Percentiles rank a stretch among this genome's conserved stretches.
Evolutionary conservation across 1,140 invertebrate genomes (phyloP).

Genomic region (Magallana gigas): DNA sequence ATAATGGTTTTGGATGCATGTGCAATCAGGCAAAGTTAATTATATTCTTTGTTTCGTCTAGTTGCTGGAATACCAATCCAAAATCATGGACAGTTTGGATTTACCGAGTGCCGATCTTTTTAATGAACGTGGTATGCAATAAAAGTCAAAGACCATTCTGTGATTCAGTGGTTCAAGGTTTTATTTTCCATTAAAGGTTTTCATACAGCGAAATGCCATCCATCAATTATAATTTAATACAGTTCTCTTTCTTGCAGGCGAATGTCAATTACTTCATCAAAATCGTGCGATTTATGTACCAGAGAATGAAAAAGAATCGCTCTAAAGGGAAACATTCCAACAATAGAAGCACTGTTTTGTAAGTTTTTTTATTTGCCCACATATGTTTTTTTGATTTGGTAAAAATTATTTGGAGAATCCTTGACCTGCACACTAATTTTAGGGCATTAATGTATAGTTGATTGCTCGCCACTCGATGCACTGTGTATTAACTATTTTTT

Average conservation of each 20-base stretch:
- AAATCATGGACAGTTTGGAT: background rate
- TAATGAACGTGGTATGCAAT: background rate
- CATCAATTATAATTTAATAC: background rate
- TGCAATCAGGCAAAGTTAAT: no score
- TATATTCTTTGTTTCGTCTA: background rate
- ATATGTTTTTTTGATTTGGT: no score
- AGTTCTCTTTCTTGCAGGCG: background rate
- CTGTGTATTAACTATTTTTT: no score
- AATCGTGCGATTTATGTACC: background rate
- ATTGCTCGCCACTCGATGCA: no score
- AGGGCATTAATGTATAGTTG: no score
- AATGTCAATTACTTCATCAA: background rate
- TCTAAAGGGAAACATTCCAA: background rate
- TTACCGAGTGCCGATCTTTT: background rate
- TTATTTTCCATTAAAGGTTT: no score
- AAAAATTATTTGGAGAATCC: no score
- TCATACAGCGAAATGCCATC: background rate
- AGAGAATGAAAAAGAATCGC: background rate
- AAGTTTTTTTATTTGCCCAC: background rate
- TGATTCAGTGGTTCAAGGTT: no score
- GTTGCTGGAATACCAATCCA: conserved; percentile 14
- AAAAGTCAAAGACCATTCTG: no score
- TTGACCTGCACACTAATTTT: no score
- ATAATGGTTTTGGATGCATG: no score
- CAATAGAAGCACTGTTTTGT: conserved; percentile 13